Evolutionary conservation across 1,140 invertebrate species (phyloP).

Genomic region (Brachionus rotundiformis): DNA sequence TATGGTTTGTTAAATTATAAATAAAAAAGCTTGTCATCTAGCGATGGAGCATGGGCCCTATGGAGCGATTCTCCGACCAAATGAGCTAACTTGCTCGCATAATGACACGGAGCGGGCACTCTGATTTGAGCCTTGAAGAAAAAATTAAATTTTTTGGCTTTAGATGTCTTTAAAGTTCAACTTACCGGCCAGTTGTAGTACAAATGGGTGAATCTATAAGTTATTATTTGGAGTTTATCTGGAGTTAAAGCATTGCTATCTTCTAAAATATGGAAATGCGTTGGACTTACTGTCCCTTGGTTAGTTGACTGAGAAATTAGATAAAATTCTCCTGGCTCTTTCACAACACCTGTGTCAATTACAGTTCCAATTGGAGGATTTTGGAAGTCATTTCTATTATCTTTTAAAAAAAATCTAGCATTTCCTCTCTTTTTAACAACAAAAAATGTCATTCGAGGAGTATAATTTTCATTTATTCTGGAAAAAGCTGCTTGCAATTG

Average conservation of each 20-base stretch:
- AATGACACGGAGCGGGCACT: constrained; percentile 77
- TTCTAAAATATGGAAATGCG: constrained; percentile 76
- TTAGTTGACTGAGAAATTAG: constrained; percentile 75
- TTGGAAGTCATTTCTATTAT: constrained; percentile 59
- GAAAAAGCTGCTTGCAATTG: constrained; percentile 21
- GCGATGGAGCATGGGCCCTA: constrained; percentile 63
- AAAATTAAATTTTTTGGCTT: neutral
- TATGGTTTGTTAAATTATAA: constrained; percentile 56
- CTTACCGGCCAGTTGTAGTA: constrained; percentile 83
- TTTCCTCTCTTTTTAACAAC: constrained; percentile 65
- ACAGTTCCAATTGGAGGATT: constrained; percentile 84
- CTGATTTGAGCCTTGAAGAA: constrained; percentile 72
- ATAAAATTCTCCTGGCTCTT: constrained; percentile 78
- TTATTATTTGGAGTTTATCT: constrained; percentile 75
- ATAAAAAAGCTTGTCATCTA: constrained; percentile 65
- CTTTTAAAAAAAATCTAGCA: constrained; percentile 47
- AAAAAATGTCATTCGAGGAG: constrained; percentile 42
- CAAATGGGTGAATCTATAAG: constrained; percentile 79
- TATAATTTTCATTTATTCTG: constrained; percentile 14
- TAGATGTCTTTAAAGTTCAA: neutral
- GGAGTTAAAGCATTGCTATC: constrained; percentile 69
- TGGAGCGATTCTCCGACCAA: constrained; percentile 74
- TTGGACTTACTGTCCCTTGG: constrained; percentile 79
- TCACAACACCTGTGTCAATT: constrained; percentile 77
- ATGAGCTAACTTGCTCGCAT: constrained; percentile 79